Conservation (phyloP, 2,888 invertebrate genomes). For the Drosophila prostipennis region DNA sequence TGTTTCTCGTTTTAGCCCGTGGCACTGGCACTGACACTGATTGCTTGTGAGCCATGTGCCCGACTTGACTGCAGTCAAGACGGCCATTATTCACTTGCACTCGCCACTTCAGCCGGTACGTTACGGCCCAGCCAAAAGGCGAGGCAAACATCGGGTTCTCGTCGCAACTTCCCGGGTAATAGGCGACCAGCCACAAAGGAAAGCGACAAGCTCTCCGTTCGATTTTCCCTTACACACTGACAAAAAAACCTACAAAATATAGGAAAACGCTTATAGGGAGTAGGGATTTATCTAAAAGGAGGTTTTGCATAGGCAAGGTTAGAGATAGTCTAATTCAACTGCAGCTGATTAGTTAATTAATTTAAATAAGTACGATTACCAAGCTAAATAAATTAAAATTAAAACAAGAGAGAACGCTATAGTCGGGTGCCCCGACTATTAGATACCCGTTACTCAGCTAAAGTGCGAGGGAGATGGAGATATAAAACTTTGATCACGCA, state of each 20-base stretch:
- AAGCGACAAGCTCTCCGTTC: conserved; percentile 13
- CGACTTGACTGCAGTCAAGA: conserved; percentile 62
- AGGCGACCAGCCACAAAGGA: conserved; percentile 22
- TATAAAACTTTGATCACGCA: no score
- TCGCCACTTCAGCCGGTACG: conserved; percentile 43
- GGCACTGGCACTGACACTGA: conserved; percentile 61
- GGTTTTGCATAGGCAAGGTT: no score
- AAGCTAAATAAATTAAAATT: no score
- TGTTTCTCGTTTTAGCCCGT: conserved; percentile 48
- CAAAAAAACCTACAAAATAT: neutral
- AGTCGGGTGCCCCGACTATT: no score
- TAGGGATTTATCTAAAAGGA: no score
- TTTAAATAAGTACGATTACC: no score
- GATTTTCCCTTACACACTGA: conserved; percentile 4
- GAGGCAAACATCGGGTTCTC: conserved; percentile 5
- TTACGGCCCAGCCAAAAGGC: neutral
- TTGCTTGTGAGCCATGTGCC: conserved; percentile 54
- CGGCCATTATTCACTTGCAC: conserved; percentile 67
- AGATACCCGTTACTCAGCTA: no score
- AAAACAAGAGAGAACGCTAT: no score
- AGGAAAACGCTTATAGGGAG: no score
- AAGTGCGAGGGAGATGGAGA: no score
- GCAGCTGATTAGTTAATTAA: no score
- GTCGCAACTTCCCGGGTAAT: conserved; percentile 24
- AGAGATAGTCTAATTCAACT: no score